These are phyloP conservation scores for Philereme transversata DNA, from an alignment of 2,888 invertebrate species.

Conservation along the genomic window DNA sequence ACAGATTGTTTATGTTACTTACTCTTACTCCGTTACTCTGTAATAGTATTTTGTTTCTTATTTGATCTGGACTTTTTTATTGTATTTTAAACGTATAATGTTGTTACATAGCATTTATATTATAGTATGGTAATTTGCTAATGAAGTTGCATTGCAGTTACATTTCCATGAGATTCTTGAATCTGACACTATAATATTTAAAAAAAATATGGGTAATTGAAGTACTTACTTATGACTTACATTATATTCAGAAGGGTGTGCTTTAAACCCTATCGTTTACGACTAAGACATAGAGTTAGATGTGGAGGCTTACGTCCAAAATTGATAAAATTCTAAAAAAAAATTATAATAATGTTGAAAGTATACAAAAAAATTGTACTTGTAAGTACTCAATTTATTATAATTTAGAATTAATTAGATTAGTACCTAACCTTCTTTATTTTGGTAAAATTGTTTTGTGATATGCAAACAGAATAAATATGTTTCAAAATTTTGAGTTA, in stretches of 20 bases:
- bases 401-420: slow-evolving; percentile 43
- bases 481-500: neutral
- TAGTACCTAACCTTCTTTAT: slow-evolving; percentile 33
- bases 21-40: no score
- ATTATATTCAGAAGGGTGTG: slow-evolving; percentile 22
- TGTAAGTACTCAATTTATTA: slow-evolving; percentile 57
- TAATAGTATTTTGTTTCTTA: slow-evolving; percentile 4
- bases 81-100: neutral
- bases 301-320: slow-evolving; percentile 41
- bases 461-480: neutral
- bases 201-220: neutral
- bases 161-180: neutral
- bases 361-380: slow-evolving; percentile 60
- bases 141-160: no score
- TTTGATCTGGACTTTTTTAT: slow-evolving; percentile 10
- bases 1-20: no score
- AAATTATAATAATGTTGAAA: slow-evolving; percentile 60
- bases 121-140: no score
- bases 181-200: slow-evolving; percentile 6
- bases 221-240: slow-evolving; percentile 33
- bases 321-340: slow-evolving; percentile 52
- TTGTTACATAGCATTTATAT: neutral
- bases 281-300: slow-evolving; percentile 39
- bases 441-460: slow-evolving; percentile 12
- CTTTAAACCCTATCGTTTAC: slow-evolving; percentile 21